phyloP scores from a whole-genome alignment of 2,113 vertebrate species.

The Zootoca vivipara region DNA sequence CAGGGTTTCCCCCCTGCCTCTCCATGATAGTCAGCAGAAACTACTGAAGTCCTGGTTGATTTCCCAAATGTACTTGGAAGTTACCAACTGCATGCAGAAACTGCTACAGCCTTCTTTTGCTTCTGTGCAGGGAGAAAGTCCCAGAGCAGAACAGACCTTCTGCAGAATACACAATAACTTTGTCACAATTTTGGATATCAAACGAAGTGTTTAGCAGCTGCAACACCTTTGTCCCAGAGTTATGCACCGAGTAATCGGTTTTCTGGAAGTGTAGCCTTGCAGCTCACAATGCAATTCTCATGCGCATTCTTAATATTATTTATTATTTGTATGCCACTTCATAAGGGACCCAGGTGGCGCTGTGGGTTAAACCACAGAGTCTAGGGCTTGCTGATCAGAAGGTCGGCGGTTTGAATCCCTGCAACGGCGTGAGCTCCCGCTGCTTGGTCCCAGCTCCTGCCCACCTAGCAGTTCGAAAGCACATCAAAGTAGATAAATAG shows the following conservation, averaged over 20 bases:
- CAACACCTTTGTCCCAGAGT: constrained; percentile 57
- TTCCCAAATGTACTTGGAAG: constrained; percentile 61
- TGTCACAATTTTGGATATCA: constrained; percentile 63
- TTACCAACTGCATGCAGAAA: constrained; percentile 57
- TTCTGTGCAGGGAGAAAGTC: constrained; percentile 46
- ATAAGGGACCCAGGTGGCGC: too few relatives aligned
- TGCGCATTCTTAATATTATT: constrained; percentile 24
- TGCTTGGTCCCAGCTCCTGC: too few relatives aligned
- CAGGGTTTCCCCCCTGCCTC: constrained; percentile 20
- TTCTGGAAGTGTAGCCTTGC: constrained; percentile 56
- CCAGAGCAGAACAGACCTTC: constrained; percentile 62
- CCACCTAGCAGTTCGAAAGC: too few relatives aligned
- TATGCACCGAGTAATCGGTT: constrained; percentile 59
- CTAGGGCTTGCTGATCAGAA: too few relatives aligned
- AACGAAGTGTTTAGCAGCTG: constrained; percentile 60
- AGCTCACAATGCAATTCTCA: constrained; percentile 43
- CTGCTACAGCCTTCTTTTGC: constrained; percentile 54
- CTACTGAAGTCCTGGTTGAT: constrained; percentile 60
- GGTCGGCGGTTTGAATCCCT: too few relatives aligned
- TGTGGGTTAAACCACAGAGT: too few relatives aligned
- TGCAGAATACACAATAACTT: constrained; percentile 59
- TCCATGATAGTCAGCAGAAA: constrained; percentile 47
- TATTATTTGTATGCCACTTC: too few relatives aligned
- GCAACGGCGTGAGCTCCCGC: too few relatives aligned
- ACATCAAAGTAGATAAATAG: too few relatives aligned